Conservation (phyloP, 2,888 invertebrate species). For the Lasioglossum morio region DNA sequence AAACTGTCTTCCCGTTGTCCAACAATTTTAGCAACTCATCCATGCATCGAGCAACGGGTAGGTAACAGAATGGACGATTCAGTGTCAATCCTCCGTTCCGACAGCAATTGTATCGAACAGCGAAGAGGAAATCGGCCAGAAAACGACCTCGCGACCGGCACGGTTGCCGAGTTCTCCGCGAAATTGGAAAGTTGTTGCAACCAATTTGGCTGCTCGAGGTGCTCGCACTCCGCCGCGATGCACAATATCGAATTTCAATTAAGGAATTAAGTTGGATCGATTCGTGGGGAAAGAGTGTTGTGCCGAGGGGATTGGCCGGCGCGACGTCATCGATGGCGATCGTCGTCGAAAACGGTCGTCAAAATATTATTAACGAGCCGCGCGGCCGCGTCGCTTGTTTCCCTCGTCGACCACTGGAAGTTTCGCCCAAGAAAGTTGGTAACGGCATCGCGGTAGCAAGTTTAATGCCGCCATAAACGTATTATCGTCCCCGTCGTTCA, state of each 20-base stretch:
- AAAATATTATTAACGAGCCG: conserved; percentile 53
- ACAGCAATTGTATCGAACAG: conserved; percentile 12
- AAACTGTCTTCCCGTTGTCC: neutral
- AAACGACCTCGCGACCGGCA: conserved; percentile 27
- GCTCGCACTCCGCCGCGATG: conserved; percentile 6
- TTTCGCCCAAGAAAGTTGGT: conserved; percentile 56
- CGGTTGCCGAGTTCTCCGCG: conserved; percentile 17
- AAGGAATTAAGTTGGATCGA: conserved; percentile 48
- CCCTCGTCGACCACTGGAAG: conserved; percentile 22
- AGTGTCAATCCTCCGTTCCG: neutral
- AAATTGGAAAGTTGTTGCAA: conserved; percentile 53
- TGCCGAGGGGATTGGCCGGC: neutral
- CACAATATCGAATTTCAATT: conserved; percentile 54
- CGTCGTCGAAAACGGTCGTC: conserved; percentile 23
- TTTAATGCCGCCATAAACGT: conserved; percentile 71
- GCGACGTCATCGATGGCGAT: neutral
- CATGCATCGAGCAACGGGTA: too few relatives aligned
- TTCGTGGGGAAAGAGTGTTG: conserved; percentile 13
- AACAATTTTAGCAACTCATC: neutral
- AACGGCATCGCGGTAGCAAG: conserved; percentile 61
- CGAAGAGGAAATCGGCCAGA: conserved; percentile 28
- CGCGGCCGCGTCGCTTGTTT: neutral
- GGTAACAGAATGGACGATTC: conserved; percentile 2
- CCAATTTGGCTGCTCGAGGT: conserved; percentile 46
- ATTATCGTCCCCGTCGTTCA: conserved; percentile 66